Base-by-base conservation (phyloP, 2,888 invertebrate genomes). In the Gastracanthus pulcherrimus region DNA sequence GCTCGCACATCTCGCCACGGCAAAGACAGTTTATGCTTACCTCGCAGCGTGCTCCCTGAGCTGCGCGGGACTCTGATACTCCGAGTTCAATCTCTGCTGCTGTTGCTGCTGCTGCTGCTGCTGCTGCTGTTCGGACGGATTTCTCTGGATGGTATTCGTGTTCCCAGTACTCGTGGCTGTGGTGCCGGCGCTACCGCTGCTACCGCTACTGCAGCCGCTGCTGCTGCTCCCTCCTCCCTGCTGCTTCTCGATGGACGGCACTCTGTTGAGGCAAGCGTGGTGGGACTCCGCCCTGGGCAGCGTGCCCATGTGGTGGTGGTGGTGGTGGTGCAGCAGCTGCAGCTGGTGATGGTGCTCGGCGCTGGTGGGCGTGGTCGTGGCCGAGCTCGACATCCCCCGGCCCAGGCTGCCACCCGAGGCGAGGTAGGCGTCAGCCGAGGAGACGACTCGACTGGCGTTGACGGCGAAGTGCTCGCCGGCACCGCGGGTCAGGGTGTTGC, bases 401-500 rank as follows among this genome's bases (percentile, higher is more conserved):
- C 84, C 75, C 81, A 84, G 36, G 83, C 66, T 62, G 77, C 86
- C 58, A n/a, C n/a, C n/a, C 80, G 84, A 70, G 71, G 84, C 84
- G 45, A 85, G 81, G 69, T 87, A 88, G 26, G 87, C 87, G 74
- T 87, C 86, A 85, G 89, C 87, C 80, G 88, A 86, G 76, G 87
- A 83, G 82, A 87, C 82, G 55, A 62, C 81, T 19, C 81, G 62
- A 36, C 87, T 75, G 26, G 84, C 71, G 55, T 76, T 64, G 55
- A 26, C 36, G 34, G 23, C 48, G 66, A 60, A 75, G 67, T 84
- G 82, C 76, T 84, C 84, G 85, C 76, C 78, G 82, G 89, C 89
- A n/a, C n/a, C n/a, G 85, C 92, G 90, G 76, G 93, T 92, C 51
- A 93, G 90, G 26, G 93, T 93, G 86, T 93, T 93, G 82, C 92